These are phyloP conservation scores for Campylomormyrus numenius DNA, from an alignment of 2,113 vertebrate genomes.

Conservation along the genomic window DNA sequence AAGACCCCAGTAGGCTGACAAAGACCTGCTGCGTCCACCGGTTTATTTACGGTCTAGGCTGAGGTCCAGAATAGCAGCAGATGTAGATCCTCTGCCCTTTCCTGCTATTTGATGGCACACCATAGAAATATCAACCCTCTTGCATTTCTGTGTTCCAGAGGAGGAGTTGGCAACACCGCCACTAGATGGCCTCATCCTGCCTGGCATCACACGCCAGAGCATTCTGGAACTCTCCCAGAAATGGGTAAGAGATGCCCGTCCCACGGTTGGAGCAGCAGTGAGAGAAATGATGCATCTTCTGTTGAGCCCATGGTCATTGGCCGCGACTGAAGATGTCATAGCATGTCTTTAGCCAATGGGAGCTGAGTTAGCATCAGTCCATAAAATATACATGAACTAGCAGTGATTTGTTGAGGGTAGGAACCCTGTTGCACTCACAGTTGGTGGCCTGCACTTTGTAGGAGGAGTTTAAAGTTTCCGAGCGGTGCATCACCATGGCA, in stretches of 20 bases:
- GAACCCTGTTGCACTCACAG: background rate
- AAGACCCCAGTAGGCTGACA: background rate
- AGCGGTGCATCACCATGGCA: conserved; percentile 77
- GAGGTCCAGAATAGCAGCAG: background rate
- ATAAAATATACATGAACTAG: background rate
- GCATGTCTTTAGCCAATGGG: background rate
- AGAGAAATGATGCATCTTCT: background rate
- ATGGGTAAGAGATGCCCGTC: conserved; percentile 65
- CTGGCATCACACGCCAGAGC: conserved; percentile 77
- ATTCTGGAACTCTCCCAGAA: conserved; percentile 69
- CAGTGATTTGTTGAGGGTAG: background rate
- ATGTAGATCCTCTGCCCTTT: background rate
- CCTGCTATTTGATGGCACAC: no score
- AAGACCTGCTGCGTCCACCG: background rate
- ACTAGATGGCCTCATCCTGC: conserved; percentile 83
- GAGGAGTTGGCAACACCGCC: conserved; percentile 82
- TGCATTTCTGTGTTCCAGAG: conserved; percentile 53
- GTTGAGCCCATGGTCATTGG: background rate
- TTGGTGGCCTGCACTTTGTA: conserved; percentile 30
- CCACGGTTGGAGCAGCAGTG: background rate
- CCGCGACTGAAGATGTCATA: background rate
- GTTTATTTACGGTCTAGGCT: background rate
- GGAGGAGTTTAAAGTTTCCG: conserved; percentile 78
- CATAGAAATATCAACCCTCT: background rate
- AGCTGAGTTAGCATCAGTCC: background rate